These are phyloP conservation scores for Silurus lanzhouensis DNA, from an alignment of 2,797 vertebrate species.

Conservation along the genomic window DNA sequence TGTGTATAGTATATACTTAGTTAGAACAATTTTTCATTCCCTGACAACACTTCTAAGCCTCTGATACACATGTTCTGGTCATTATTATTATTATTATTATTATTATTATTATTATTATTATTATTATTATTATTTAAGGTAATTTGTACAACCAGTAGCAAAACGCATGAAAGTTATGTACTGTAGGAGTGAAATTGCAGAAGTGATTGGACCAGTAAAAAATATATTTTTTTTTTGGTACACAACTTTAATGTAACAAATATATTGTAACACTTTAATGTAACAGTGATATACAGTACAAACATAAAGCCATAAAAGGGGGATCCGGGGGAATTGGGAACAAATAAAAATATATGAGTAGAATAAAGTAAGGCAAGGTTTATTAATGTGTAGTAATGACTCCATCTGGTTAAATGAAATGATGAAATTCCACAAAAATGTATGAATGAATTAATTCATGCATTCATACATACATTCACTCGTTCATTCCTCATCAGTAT, in stretches of 20 bases:
- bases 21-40: neutral
- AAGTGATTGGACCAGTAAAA: neutral
- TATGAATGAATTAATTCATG: too few relatives aligned
- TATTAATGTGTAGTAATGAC: too few relatives aligned
- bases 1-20: neutral
- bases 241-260: too few relatives aligned
- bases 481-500: neutral
- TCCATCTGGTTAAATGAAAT: too few relatives aligned
- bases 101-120: too few relatives aligned
- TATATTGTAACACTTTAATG: neutral
- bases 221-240: neutral
- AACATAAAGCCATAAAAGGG: neutral
- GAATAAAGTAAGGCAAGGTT: too few relatives aligned
- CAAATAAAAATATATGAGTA: too few relatives aligned
- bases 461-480: too few relatives aligned
- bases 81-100: neutral
- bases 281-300: neutral
- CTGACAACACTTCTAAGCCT: neutral
- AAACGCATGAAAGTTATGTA: neutral
- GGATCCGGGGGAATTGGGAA: too few relatives aligned
- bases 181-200: neutral
- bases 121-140: too few relatives aligned
- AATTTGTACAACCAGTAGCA: neutral
- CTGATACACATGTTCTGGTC: neutral
- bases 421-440: too few relatives aligned